Percentiles rank a stretch among this genome's conserved stretches.
Evolutionary conservation across 2,797 vertebrate genomes (phyloP).

Genomic region (Holocentrus rufus): DNA sequence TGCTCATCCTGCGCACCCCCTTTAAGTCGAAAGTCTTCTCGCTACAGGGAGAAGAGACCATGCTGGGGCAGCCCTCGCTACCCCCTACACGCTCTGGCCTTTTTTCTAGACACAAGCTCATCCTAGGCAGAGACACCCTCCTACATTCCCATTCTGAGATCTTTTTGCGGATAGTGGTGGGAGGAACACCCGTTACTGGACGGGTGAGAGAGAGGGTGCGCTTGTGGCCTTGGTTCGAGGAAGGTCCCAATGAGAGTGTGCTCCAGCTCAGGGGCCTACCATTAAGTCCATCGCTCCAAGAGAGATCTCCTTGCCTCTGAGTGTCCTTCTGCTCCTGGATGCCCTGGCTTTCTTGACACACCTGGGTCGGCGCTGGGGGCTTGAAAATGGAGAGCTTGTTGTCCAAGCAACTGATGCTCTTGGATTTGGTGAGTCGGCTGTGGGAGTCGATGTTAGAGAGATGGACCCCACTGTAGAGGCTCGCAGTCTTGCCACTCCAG

Average conservation of each 20-base stretch:
- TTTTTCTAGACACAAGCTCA: slow-evolving; percentile 88
- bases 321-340: slow-evolving; percentile 81
- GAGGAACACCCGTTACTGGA: slow-evolving; percentile 81
- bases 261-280: slow-evolving; percentile 83
- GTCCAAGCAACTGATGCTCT: slow-evolving; percentile 90
- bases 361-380: slow-evolving; percentile 63
- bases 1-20: slow-evolving; percentile 94
- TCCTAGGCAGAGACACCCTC: slow-evolving; percentile 86
- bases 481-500: slow-evolving; percentile 79
- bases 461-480: slow-evolving; percentile 77
- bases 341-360: slow-evolving; percentile 75
- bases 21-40: slow-evolving; percentile 97
- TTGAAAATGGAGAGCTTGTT: slow-evolving; percentile 88
- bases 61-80: slow-evolving; percentile 93
- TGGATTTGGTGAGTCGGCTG: slow-evolving; percentile 85
- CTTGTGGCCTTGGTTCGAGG: slow-evolving; percentile 78
- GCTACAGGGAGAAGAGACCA: slow-evolving; percentile 92
- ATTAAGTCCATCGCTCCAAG: slow-evolving; percentile 79
- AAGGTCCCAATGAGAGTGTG: slow-evolving; percentile 85
- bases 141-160: slow-evolving; percentile 99
- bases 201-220: slow-evolving; percentile 85
- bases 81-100: slow-evolving; percentile 85
- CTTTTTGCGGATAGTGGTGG: slow-evolving; percentile 90
- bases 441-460: slow-evolving; percentile 77
- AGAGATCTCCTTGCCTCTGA: slow-evolving; percentile 61